A percentile compares a stretch with the other conserved stretches of the same genome.
These are phyloP conservation scores for Enteromius unitaeniatus DNA, from an alignment of 2,797 vertebrate genomes.

Conservation along the genomic window DNA sequence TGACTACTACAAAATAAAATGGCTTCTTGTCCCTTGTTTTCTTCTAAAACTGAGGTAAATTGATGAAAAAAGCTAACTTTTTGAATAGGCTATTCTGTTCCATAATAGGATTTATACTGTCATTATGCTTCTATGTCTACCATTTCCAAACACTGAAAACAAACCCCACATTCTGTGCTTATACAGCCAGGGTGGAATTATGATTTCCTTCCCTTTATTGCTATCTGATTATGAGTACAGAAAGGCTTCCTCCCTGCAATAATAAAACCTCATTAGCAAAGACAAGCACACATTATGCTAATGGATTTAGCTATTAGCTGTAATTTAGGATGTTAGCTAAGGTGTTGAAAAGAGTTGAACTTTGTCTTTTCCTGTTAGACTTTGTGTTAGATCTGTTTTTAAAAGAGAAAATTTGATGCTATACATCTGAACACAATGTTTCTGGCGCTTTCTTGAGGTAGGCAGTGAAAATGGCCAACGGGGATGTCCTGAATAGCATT, in stretches of 20 bases:
- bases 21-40: neutral
- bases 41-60: neutral
- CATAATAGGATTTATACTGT: neutral
- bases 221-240: conserved; percentile 65
- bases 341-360: conserved; percentile 55
- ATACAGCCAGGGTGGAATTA: conserved; percentile 40
- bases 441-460: neutral
- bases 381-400: neutral
- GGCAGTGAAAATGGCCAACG: neutral
- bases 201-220: conserved; percentile 55
- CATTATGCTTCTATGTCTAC: conserved; percentile 14
- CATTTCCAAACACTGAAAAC: conserved; percentile 50
- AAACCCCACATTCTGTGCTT: conserved; percentile 51
- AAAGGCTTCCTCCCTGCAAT: conserved; percentile 73
- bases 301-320: conserved; percentile 73
- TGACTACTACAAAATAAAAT: neutral
- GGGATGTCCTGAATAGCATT: neutral
- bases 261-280: conserved; percentile 76
- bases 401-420: conserved; percentile 14
- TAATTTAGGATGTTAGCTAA: conserved; percentile 63
- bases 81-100: neutral
- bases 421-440: neutral
- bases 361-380: conserved; percentile 37
- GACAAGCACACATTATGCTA: conserved; percentile 74
- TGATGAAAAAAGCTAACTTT: neutral